phyloP scores from a whole-genome alignment of 1,140 invertebrate genomes.

The Meloidogyne exigua region DNA sequence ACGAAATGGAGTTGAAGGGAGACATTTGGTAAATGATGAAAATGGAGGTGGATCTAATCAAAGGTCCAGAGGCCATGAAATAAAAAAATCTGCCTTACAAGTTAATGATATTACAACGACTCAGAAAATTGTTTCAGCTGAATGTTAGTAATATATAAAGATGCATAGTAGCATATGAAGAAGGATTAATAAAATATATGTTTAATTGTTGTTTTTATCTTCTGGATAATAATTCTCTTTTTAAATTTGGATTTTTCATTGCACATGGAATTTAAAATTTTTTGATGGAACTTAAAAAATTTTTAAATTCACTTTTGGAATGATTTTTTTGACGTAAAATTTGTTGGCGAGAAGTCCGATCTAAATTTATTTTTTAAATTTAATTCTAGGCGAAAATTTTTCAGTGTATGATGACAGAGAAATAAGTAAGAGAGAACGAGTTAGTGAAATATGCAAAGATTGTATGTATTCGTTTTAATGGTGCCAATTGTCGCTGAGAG shows the following conservation, averaged over 20 bases:
- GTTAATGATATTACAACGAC: neutral
- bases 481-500: neutral
- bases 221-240: too few relatives aligned
- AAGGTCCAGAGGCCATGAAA: neutral
- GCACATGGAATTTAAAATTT: too few relatives aligned
- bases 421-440: neutral
- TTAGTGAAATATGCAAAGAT: neutral
- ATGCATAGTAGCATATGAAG: neutral
- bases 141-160: slow-evolving; percentile 1
- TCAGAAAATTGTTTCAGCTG: slow-evolving; percentile 14
- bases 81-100: neutral
- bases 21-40: slow-evolving; percentile 12
- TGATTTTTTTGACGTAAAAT: too few relatives aligned
- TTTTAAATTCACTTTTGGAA: too few relatives aligned
- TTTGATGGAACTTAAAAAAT: too few relatives aligned
- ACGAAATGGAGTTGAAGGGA: slow-evolving; percentile 2
- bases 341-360: too few relatives aligned
- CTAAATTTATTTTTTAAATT: too few relatives aligned
- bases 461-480: neutral
- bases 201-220: neutral
- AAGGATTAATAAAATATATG: too few relatives aligned
- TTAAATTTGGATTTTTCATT: too few relatives aligned
- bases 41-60: neutral
- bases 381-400: neutral
- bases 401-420: neutral